Percentiles rank a stretch among this genome's conserved stretches.
Conservation (phyloP, 2,797 vertebrate genomes). For the Loriculus beryllinus region DNA sequence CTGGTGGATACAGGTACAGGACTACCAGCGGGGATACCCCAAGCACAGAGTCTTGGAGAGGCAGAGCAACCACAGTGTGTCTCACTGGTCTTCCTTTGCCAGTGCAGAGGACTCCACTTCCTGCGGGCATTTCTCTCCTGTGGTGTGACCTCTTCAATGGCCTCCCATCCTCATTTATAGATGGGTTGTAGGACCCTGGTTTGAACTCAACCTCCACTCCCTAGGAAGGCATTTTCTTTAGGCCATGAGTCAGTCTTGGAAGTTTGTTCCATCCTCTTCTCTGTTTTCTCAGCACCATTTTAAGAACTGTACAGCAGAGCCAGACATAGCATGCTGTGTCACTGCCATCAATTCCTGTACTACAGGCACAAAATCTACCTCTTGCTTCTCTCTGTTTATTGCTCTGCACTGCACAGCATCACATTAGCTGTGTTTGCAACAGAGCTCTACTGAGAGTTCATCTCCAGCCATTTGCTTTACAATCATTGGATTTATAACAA, state of each 20-base stretch:
- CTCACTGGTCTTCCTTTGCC: neutral
- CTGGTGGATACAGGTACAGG: accelerated
- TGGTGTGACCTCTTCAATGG: accelerated
- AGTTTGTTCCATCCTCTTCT: neutral
- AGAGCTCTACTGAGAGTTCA: constrained; percentile 9
- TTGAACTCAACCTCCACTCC: neutral
- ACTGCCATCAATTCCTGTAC: neutral
- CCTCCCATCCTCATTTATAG: neutral
- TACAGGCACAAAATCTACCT: neutral
- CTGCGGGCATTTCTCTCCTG: neutral
- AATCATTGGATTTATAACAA: constrained; percentile 60
- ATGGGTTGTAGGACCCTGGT: neutral
- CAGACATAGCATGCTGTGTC: neutral
- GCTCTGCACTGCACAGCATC: neutral
- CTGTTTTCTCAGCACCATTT: neutral
- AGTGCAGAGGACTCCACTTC: neutral
- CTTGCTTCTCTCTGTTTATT: neutral
- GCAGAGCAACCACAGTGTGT: neutral
- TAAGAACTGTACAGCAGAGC: neutral
- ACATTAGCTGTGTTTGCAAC: neutral
- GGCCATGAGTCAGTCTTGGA: neutral
- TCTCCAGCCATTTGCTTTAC: constrained; percentile 30
- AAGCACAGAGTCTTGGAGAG: neutral
- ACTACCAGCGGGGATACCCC: neutral
- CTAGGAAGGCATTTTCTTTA: neutral